phyloP scores from a whole-genome alignment of 2,888 invertebrate species.

The Geophilus truncorum region DNA sequence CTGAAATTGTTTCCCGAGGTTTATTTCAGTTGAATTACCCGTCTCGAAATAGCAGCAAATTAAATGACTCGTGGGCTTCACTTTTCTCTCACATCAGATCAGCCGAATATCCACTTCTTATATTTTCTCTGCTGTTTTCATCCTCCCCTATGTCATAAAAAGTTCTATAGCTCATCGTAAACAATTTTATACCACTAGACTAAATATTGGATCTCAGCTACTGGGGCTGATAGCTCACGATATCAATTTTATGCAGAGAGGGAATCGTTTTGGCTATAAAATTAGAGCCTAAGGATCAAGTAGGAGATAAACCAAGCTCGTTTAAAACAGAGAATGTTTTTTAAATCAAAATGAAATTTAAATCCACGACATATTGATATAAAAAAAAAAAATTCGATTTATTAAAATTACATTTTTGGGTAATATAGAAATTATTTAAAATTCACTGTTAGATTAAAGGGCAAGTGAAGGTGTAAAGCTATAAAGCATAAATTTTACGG shows the following conservation, averaged over 20 bases:
- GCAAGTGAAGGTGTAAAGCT: not conserved
- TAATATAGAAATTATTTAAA: not conserved
- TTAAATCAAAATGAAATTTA: not conserved
- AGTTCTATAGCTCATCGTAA: conserved; percentile 11
- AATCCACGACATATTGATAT: not conserved
- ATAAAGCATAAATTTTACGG: not conserved
- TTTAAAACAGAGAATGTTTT: not conserved
- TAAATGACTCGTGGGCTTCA: conserved; percentile 18
- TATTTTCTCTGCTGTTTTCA: not conserved
- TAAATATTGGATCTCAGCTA: conserved; percentile 12
- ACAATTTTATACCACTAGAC: conserved; percentile 15
- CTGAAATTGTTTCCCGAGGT: not conserved
- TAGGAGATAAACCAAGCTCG: not conserved
- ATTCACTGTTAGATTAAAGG: not conserved
- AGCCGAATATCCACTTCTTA: not conserved
- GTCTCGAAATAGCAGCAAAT: not conserved
- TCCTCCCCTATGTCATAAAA: not conserved
- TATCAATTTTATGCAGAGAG: conserved; percentile 21
- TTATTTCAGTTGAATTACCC: not conserved
- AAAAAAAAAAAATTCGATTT: not conserved
- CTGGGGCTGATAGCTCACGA: conserved; percentile 25
- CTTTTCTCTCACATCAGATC: not conserved
- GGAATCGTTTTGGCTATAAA: conserved; percentile 27
- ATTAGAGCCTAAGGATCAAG: conserved; percentile 25
- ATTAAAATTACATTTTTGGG: not conserved